A percentile compares a stretch with the other conserved stretches of the same genome.
Conservation (phyloP, 23 tunicate species). For the Styela plicata region DNA sequence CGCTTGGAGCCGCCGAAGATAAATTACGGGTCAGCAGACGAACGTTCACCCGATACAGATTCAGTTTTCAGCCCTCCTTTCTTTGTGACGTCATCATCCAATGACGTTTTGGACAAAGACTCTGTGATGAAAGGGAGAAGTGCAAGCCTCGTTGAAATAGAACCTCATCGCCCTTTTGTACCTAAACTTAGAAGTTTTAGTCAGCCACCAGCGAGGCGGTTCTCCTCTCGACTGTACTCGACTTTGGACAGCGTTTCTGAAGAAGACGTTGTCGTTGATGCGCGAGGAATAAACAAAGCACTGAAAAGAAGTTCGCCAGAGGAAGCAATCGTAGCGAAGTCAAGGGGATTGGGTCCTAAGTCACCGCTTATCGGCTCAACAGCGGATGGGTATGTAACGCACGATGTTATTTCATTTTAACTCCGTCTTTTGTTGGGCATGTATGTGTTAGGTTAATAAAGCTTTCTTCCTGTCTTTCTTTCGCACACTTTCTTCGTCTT, state of each 20-base stretch:
- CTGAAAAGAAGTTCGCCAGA: not conserved
- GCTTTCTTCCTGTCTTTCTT: no score
- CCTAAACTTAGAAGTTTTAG: slow-evolving; percentile 1
- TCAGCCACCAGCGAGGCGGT: not conserved
- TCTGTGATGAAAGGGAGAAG: not conserved
- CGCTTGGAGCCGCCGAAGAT: not conserved
- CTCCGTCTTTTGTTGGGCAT: no score
- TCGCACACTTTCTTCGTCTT: no score
- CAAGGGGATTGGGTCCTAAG: not conserved
- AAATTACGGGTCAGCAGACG: not conserved
- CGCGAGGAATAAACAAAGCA: not conserved
- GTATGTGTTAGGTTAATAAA: no score
- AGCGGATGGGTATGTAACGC: not conserved
- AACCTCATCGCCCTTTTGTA: not conserved
- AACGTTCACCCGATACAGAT: not conserved
- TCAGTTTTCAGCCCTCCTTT: not conserved
- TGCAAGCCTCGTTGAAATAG: not conserved
- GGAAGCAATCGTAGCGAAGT: not conserved
- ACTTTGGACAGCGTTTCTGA: not conserved
- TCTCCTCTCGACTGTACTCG: not conserved
- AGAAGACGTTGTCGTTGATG: slow-evolving; percentile 3
- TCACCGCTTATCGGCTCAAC: not conserved
- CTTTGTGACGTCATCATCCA: not conserved
- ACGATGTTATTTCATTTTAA: no score
- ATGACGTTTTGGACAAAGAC: not conserved